Evolutionary conservation across 2,113 vertebrate genomes (phyloP), one percentile per base, ranked within the genome.

Genomic region (Coryphaenoides rupestris): DNA sequence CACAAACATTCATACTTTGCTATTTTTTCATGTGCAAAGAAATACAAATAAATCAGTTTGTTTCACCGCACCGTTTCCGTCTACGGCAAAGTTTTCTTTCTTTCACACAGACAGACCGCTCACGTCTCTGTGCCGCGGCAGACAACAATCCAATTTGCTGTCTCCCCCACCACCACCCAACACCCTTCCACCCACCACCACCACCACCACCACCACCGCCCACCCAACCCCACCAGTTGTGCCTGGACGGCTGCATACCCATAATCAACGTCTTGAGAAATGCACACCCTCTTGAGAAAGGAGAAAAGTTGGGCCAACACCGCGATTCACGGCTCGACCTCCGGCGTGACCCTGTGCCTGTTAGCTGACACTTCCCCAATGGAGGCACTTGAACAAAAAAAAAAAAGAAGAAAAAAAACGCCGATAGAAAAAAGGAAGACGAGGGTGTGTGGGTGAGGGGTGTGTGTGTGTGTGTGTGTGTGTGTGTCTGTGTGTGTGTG

Each of bases 351-450:
- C 73, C 80, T 71, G 70, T 56, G 85, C 81, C 84, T 89, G 86
- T 88, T 89, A 87, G 88, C 86, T 90, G 89, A 90, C 88, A 89
- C 88, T 87, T 86, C 86, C 53, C 86, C 87, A 84, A 82, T 83
- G 77, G 86, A 86, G 80, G 78, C 85, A 86, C 88, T 87, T 89
- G 88, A 88, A 88, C 68, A 61, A 82, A 69, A 79, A 75, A 86
- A 74, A 64, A 53, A 61, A 82, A 69, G 77, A 75, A 86, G 73
- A 64, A 53, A 3, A 33, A 33, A 33, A 33, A 1, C 28, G 28
- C 28, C n/a, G 28, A 33, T 33, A 33, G 28, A 33, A 33, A 2
- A 70, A 75, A 68, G 58, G 69, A 74, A 68, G 63, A 60, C 55
- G 46, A 55, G 53, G 72, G 74, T 77, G 65, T 77, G 77, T 72